Conservation (phyloP, 2,113 vertebrate genomes). For the Platanista minor region DNA sequence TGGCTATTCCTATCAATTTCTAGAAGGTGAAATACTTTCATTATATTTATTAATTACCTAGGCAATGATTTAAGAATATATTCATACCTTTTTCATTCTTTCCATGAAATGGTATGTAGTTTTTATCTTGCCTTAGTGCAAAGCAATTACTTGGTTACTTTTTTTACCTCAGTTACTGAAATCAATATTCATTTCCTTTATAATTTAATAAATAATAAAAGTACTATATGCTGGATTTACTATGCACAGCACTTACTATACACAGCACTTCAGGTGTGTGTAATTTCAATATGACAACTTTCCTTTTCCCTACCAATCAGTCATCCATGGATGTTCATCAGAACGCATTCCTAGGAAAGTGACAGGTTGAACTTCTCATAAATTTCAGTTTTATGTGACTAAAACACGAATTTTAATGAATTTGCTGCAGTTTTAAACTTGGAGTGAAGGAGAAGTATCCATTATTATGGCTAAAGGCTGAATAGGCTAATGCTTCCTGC, state of each 20-base stretch:
- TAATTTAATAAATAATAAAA: slow-evolving; percentile 65
- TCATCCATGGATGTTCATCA: not conserved
- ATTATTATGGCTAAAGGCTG: not conserved
- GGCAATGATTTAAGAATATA: slow-evolving; percentile 61
- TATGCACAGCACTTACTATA: not conserved
- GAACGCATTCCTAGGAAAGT: not conserved
- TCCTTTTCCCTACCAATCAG: not conserved
- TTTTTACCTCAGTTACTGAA: slow-evolving; percentile 49
- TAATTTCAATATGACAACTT: slow-evolving; percentile 32
- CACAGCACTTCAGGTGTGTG: not conserved
- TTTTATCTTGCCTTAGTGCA: slow-evolving; percentile 46
- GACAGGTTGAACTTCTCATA: slow-evolving; percentile 33
- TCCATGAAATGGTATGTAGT: slow-evolving; percentile 15
- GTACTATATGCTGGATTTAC: not conserved
- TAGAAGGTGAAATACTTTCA: slow-evolving; percentile 60
- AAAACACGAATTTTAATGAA: not conserved
- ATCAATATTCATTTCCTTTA: slow-evolving; percentile 59
- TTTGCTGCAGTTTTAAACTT: slow-evolving; percentile 21
- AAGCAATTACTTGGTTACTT: slow-evolving; percentile 58
- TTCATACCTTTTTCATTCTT: slow-evolving; percentile 39
- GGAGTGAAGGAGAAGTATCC: not conserved
- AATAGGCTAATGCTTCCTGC: not conserved
- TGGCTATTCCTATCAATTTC: slow-evolving; percentile 62
- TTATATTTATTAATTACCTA: slow-evolving; percentile 68
- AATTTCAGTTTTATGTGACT: slow-evolving; percentile 48